These are phyloP conservation scores for Drosophila pseudoananassae DNA, from an alignment of 1,140 invertebrate genomes.

Conservation along the genomic window DNA sequence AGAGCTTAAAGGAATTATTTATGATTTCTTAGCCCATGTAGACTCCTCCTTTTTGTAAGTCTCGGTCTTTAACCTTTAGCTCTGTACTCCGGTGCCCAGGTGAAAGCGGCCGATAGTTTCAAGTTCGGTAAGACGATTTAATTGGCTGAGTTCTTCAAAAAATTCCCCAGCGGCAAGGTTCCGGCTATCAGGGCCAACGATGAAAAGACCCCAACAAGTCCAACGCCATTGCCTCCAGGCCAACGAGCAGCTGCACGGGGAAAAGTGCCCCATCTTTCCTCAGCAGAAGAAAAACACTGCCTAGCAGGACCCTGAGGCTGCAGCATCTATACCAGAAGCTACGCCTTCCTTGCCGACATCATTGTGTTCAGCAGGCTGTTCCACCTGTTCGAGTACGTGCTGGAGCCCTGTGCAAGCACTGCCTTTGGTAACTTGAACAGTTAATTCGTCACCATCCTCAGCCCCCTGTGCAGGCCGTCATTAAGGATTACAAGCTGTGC, in stretches of 20 bases:
- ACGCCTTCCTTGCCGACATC: constrained; percentile 98
- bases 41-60: no score
- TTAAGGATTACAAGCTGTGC: constrained; percentile 92
- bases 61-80: no score
- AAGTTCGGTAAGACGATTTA: no score
- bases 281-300: constrained; percentile 94
- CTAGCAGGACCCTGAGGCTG: constrained; percentile 93
- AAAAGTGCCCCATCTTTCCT: constrained; percentile 90
- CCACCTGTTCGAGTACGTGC: constrained; percentile 93
- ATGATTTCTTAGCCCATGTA: no score
- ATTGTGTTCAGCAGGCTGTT: constrained; percentile 94
- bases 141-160: no score
- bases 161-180: no score
- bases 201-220: constrained; percentile 96
- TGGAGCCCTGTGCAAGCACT: constrained; percentile 89
- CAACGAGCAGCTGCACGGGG: constrained; percentile 93
- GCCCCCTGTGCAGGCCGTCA: constrained; percentile 92
- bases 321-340: constrained; percentile 92
- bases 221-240: constrained; percentile 98
- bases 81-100: no score
- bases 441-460: constrained; percentile 98
- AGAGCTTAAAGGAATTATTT: no score
- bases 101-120: no score
- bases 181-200: constrained; percentile 96
- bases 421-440: constrained; percentile 93